Evolutionary conservation across 2,797 vertebrate species (phyloP), one percentile per base, ranked within the genome.

Genomic region (Lagodon rhomboides): DNA sequence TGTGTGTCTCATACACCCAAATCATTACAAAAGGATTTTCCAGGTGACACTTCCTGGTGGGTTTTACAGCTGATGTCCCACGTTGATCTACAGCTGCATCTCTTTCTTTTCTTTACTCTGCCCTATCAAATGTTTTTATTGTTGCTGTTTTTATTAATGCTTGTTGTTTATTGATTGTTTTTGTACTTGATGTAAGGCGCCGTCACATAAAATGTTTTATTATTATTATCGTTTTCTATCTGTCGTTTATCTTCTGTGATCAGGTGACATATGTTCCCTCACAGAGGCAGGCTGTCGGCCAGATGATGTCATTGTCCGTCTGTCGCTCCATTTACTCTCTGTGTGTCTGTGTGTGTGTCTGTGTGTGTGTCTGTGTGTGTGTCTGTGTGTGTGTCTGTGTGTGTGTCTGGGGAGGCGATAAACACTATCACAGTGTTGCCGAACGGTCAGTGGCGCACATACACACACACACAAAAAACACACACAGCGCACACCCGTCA

Each of bases 261-360:
- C 60, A 72, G 74, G 53, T 12, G 18, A 68, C 90, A 87, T 88
- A 84, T 87, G 88, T 79, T 87, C 77, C 82, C 78, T 54, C 55
- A 9, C 82, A 80, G 68, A 80, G 73, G 78, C 70, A 30, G 79
- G 82, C 79, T 76, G 85, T 27, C 51, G 61, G 56, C 75, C 88
- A 82, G 75, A 89, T 92, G 87, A 92, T 88, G 86, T 87, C 87
- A 85, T 75, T 16, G 84, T 74, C 78, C 53, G 74, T 86, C 84
- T 90, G 85, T 85, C 22, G 11, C 82, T 82, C 17, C 68, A 30
- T 86, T 87, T 88, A 87, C 83, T 79, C 71, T 61, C 53, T 38
- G 34, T 38, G 34, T 38, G 34, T 38, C 38, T 38, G 38, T 27
- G 27, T 27, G 27, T 27, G 27, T 27, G 27, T 27, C 27, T 27